Percentiles rank a stretch among this genome's conserved stretches.
Evolutionary conservation across 2,888 invertebrate species (phyloP).

Genomic region (Synergus laeviventris): DNA sequence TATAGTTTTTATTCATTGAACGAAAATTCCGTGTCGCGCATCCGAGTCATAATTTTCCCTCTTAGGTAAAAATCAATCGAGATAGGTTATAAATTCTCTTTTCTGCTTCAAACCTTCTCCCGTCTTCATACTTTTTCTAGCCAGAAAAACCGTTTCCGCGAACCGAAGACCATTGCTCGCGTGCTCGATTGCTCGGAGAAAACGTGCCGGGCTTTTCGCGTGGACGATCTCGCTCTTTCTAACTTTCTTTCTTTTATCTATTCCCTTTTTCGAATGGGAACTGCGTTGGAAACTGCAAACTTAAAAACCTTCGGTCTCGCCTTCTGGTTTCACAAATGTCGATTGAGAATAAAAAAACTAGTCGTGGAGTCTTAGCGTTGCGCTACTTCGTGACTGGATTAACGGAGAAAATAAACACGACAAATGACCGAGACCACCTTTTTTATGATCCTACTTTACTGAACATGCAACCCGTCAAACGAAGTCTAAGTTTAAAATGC

Average conservation of each 20-base stretch:
- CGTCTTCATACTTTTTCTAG: neutral
- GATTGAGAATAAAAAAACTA: conserved; percentile 17
- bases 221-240: conserved; percentile 25
- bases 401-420: conserved; percentile 2
- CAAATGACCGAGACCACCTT: neutral
- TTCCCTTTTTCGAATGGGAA: conserved; percentile 7
- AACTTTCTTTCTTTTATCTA: conserved; percentile 27
- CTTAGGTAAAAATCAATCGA: conserved; percentile 17
- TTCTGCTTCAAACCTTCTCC: neutral
- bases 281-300: conserved; percentile 8
- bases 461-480: neutral
- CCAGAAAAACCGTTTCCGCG: conserved; percentile 13
- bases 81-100: conserved; percentile 20
- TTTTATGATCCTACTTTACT: conserved; percentile 9
- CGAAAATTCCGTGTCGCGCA: neutral
- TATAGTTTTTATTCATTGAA: neutral
- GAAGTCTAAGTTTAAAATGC: neutral
- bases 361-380: conserved; percentile 2
- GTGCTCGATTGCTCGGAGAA: conserved; percentile 38
- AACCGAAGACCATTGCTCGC: conserved; percentile 32
- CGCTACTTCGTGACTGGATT: conserved; percentile 14
- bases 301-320: conserved; percentile 3
- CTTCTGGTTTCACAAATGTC: conserved; percentile 23
- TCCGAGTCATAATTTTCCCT: conserved; percentile 22
- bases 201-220: conserved; percentile 38